Conservation (phyloP, 2,888 invertebrate genomes). For the Drosophila atroscutellata region DNA sequence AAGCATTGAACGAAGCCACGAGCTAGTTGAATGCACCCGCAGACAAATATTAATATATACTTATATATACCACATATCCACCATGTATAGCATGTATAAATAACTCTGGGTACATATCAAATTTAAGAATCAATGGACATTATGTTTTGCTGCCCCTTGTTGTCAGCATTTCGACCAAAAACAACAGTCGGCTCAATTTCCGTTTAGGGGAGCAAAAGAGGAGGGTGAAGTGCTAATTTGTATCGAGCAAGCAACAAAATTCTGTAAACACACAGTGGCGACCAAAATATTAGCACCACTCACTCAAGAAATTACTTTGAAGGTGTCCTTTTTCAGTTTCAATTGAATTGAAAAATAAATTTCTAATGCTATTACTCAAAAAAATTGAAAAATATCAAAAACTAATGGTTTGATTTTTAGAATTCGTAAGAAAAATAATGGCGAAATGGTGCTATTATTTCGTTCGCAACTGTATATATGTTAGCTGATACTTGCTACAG, state of each 20-base stretch:
- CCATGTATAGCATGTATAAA: neutral
- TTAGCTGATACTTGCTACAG: constrained; percentile 14
- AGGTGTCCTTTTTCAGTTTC: neutral
- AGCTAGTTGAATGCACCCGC: constrained; percentile 66
- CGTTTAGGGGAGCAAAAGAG: neutral
- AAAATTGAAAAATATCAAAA: neutral
- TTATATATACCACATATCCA: neutral
- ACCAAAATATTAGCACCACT: neutral
- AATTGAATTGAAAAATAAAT: neutral
- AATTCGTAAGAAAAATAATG: neutral
- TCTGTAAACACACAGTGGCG: neutral
- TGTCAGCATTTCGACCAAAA: constrained; percentile 9
- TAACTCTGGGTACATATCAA: neutral
- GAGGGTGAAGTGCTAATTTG: constrained; percentile 55
- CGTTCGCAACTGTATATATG: constrained; percentile 10
- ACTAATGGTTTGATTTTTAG: neutral
- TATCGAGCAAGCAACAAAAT: constrained; percentile 13
- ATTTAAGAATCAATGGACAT: constrained; percentile 11
- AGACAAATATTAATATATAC: constrained; percentile 12
- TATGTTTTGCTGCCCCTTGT: constrained; percentile 11
- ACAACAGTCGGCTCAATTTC: constrained; percentile 6
- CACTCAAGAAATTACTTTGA: neutral
- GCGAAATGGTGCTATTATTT: neutral
- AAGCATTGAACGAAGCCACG: constrained; percentile 33
- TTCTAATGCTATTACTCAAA: too few species aligned